These are phyloP conservation scores for Poecilia picta DNA, from an alignment of 2,797 vertebrate species.

Conservation along the genomic window DNA sequence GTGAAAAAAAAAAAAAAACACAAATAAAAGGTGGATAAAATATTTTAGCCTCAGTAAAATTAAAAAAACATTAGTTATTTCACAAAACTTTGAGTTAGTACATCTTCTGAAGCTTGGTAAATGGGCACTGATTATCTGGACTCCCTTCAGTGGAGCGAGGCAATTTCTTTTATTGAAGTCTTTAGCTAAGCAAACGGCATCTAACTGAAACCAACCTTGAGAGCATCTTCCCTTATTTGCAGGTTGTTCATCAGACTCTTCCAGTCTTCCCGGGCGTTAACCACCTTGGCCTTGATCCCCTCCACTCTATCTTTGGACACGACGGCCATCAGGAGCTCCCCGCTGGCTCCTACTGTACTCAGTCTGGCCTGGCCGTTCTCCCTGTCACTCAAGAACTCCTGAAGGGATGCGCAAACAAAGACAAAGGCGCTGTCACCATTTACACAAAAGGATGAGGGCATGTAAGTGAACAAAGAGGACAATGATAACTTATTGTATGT, in stretches of 20 bases:
- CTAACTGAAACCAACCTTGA: conserved; percentile 82
- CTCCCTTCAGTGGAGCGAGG: not conserved
- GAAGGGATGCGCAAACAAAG: conserved; percentile 58
- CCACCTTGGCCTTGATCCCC: conserved; percentile 85
- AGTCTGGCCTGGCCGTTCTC: conserved; percentile 93
- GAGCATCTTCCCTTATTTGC: conserved; percentile 87
- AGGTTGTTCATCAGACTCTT: conserved; percentile 90
- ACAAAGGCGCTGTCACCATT: conserved; percentile 67
- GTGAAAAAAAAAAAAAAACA: not conserved
- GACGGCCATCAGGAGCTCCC: conserved; percentile 88
- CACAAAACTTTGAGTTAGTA: not conserved
- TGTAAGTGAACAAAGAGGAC: conserved; percentile 25
- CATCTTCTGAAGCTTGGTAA: not conserved
- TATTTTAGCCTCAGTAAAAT: not conserved
- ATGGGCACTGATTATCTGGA: not conserved
- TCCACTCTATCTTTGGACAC: conserved; percentile 87
- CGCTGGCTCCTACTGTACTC: conserved; percentile 86
- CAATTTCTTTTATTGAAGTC: not conserved
- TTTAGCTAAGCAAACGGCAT: conserved; percentile 1
- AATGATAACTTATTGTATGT: conserved; percentile 35
- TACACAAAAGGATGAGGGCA: conserved; percentile 42
- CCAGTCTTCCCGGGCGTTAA: conserved; percentile 90
- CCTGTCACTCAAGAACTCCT: conserved; percentile 94
- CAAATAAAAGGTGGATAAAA: not conserved
- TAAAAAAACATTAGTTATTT: not conserved